A percentile compares a stretch with the other conserved stretches of the same genome.
phyloP scores from a whole-genome alignment of 1,140 invertebrate species.

The Neodiprion virginianus region DNA sequence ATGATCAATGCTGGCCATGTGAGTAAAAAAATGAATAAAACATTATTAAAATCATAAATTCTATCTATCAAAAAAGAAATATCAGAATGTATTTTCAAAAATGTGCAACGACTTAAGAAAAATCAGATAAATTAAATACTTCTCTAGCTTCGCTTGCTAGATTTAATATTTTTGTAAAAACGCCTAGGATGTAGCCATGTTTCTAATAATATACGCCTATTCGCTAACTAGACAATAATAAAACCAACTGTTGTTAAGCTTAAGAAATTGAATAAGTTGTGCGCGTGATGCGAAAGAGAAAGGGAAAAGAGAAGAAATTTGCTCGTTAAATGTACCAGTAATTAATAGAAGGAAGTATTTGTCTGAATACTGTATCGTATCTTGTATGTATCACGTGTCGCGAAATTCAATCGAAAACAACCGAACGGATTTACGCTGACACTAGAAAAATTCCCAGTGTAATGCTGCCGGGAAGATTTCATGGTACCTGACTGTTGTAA shows the following conservation, averaged over 20 bases:
- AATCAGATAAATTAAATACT: neutral
- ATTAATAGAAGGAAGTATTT: too few species aligned
- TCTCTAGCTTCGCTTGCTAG: constrained; percentile 58
- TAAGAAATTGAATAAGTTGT: neutral
- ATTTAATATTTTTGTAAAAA: constrained; percentile 64
- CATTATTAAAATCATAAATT: neutral
- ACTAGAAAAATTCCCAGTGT: too few species aligned
- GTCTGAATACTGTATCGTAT: too few species aligned
- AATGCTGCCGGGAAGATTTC: too few species aligned
- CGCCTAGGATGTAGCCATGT: constrained; percentile 48
- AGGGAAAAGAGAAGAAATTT: neutral
- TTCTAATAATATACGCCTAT: constrained; percentile 7
- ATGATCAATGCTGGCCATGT: constrained; percentile 2
- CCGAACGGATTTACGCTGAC: too few species aligned
- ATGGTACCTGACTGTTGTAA: too few species aligned
- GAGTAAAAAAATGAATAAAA: neutral
- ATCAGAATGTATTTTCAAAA: constrained; percentile 17
- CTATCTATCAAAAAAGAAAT: constrained; percentile 2
- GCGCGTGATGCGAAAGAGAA: neutral
- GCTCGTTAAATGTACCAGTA: neutral
- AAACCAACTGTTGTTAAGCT: neutral
- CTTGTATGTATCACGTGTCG: too few species aligned
- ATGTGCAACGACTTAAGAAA: neutral
- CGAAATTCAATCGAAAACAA: too few species aligned
- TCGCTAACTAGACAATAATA: constrained; percentile 5